Conservation (phyloP, 2,113 vertebrate genomes). For the Columbina picui region DNA sequence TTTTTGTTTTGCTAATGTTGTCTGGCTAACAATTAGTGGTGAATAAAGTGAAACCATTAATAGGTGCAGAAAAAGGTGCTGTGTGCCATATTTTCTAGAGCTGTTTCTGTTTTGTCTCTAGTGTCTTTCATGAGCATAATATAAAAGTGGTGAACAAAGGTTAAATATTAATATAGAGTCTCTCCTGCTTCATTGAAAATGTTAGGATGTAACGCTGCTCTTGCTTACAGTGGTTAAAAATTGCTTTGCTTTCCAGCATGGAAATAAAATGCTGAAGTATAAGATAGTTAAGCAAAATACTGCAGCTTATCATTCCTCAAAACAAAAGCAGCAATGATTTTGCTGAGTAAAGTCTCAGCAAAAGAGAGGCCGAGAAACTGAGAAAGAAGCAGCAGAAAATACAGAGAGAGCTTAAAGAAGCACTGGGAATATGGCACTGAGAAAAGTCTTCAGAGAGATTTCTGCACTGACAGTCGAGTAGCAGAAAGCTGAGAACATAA, state of each 20-base stretch:
- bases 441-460: not conserved
- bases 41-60: not conserved
- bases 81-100: not conserved
- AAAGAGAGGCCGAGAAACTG: not conserved
- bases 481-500: not conserved
- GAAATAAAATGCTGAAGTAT: not conserved
- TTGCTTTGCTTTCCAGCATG: not conserved
- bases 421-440: not conserved
- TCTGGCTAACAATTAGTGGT: not conserved
- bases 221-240: not conserved
- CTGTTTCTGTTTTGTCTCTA: not conserved
- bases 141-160: not conserved
- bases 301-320: not conserved
- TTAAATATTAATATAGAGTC: not conserved
- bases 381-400: not conserved
- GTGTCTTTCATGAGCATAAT: not conserved
- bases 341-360: not conserved
- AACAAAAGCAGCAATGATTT: not conserved
- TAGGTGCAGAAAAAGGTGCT: not conserved
- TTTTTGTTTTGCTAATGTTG: not conserved
- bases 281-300: not conserved
- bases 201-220: not conserved
- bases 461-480: not conserved
- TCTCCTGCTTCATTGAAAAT: not conserved
- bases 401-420: not conserved